Conservation (phyloP, 1,140 invertebrate species). For the Drosophila saltans region DNA sequence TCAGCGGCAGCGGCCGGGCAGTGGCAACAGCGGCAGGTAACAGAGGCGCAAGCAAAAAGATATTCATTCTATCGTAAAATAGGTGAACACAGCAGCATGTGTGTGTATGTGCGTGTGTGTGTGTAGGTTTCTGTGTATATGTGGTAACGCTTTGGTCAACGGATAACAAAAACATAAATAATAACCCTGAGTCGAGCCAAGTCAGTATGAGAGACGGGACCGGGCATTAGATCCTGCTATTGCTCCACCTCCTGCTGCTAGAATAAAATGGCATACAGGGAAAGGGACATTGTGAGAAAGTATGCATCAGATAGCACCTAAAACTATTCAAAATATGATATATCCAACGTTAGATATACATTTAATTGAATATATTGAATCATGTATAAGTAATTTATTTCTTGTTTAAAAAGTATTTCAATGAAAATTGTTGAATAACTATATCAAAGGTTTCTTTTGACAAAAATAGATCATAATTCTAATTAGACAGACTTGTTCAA, state of each 20-base stretch:
- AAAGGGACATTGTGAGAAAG: conserved; percentile 4
- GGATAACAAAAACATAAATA: conserved; percentile 82
- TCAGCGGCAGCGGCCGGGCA: background rate
- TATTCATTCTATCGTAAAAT: conserved; percentile 82
- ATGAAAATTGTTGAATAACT: too few relatives aligned
- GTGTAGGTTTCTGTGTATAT: conserved; percentile 48
- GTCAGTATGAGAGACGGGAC: conserved; percentile 26
- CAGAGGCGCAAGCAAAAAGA: conserved; percentile 61
- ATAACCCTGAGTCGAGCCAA: conserved; percentile 62
- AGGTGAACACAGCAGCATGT: conserved; percentile 57
- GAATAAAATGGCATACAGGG: background rate
- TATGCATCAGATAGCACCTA: conserved; percentile 6
- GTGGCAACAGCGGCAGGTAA: background rate
- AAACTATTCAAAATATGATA: conserved; percentile 3
- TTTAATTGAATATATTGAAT: background rate
- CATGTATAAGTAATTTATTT: background rate
- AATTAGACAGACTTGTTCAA: too few relatives aligned
- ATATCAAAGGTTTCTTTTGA: too few relatives aligned
- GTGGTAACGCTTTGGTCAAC: conserved; percentile 76
- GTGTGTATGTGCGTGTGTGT: conserved; percentile 21
- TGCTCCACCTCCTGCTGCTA: background rate
- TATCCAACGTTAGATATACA: background rate
- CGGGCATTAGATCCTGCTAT: too few relatives aligned
- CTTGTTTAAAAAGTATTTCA: background rate
- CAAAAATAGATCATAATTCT: too few relatives aligned